Base-by-base conservation (phyloP, 2,113 vertebrate genomes). In the Promerops cafer region DNA sequence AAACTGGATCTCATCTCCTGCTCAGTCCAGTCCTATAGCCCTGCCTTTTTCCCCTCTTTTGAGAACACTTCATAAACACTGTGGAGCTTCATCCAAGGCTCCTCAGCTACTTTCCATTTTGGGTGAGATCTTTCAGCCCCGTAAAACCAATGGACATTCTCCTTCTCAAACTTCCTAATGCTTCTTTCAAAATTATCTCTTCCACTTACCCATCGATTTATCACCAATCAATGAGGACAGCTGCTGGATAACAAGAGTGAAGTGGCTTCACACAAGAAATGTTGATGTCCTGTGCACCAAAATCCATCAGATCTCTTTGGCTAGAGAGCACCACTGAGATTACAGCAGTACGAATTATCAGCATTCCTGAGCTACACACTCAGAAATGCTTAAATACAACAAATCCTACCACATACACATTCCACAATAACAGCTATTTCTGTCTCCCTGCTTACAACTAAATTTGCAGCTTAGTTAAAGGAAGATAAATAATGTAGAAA, bases 401-500 rank as follows among this genome's bases (percentile, higher is more conserved):
- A 87, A 95, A 71, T 60, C 19, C 53, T 61, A 68, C 57, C 45
- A 71, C 3, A 3, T 42, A 84, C 21, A 42, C 31, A 33, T 87
- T 82, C 76, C 65, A 75, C 27, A 83, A 42, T 39, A 92, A 89
- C n/a, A 81, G 40, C 42, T 95, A 52, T 81, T 94, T 89, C 44
- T 83, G 47, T 70, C 42, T 63, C 39, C 33, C 71, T 61, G 22
- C 15, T 54, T 28, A 39, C 30, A 96, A 49, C 72, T 45, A 72
- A 79, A 71, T 60, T 56, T 89, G 39, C 47, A 91, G 63, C 61
- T 76, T 39, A 26, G 16, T 47, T 74, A 92, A 5, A 82, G 44
- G 75, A 91, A 82, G 49, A 84, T 57, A 96, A 94, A 94, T 64
- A 79, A 83, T 8, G 39, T 53, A 79, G 77, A 83, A 91, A 85